Base-by-base conservation (phyloP, 2,888 invertebrate species). In the Molorchus minor region DNA sequence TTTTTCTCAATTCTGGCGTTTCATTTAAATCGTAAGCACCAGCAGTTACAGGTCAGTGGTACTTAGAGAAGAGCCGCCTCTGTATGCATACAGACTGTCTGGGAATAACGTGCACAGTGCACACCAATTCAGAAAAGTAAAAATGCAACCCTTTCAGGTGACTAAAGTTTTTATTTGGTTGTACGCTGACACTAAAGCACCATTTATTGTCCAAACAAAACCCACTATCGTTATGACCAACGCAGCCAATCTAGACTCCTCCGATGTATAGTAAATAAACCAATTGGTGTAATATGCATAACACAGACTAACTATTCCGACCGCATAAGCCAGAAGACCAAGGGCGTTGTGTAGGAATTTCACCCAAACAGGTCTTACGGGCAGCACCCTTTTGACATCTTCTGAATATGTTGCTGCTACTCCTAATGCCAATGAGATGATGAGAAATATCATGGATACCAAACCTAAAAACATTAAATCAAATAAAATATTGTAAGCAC, bases 271-370 rank as follows among this genome's bases (percentile, higher is more conserved):
- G 62, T 45, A 73, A 13, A 62, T 47, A 62, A 78, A 78, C 72
- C 74, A 78, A 30, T 69, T 52, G 2, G 77, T 77, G 55, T 73
- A 76, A 54, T 63, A 78, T 5, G 73, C 76, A 51, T 64, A 73
- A 61, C 73, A 73, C 2, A 78, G 64, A 60, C 77, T 75, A 2
- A 71, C 60, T 16, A 79, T 70, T 8, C 77, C 77, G 5, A 79
- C 68, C 10, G 71, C 66, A 45, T 75, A 78, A 20, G 74, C 73
- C 19, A 72, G 20, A 3, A 77, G 63, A 8, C 79, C 79, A n/a
- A 76, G 16, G 33, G 72, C 36, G 57, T 80, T 79, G 64, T 80
- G 79, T 1, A 69, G 47, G 4, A 77, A 63, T 68, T 78, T 78
- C 12, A 69, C 68, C 52, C 70, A 69, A 16, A 77, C 69, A 5